These are phyloP conservation scores for Lasioglossum calceatum DNA, from an alignment of 2,888 invertebrate genomes.

Conservation along the genomic window DNA sequence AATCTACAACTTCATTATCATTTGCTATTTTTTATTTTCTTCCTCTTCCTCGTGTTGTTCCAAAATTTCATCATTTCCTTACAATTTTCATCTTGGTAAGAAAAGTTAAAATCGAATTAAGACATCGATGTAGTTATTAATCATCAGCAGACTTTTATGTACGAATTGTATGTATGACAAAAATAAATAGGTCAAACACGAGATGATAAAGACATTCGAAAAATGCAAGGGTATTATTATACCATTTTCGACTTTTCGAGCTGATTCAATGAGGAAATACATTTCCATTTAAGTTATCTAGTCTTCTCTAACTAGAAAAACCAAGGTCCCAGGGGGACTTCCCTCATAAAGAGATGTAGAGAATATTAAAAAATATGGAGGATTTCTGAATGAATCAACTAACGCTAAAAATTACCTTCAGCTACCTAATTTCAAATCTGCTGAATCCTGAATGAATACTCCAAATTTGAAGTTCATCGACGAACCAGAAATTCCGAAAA, in stretches of 20 bases:
- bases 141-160: no score
- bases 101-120: background rate
- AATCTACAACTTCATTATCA: background rate
- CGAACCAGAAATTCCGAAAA: constrained; percentile 5
- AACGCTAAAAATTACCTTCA: background rate
- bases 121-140: background rate
- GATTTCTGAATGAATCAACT: background rate
- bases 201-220: background rate
- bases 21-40: background rate
- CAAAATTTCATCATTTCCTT: background rate
- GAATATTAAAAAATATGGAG: background rate
- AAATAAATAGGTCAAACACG: background rate
- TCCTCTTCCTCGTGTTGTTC: background rate
- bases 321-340: background rate
- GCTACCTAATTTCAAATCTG: background rate
- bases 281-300: background rate
- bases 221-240: background rate
- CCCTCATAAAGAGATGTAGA: background rate
- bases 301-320: background rate
- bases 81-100: background rate
- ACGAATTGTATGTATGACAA: no score
- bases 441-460: background rate
- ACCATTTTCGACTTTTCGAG: background rate
- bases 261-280: background rate
- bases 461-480: background rate